Conservation (phyloP, 2,888 invertebrate species). For the Stenchaetothrips biformis region DNA sequence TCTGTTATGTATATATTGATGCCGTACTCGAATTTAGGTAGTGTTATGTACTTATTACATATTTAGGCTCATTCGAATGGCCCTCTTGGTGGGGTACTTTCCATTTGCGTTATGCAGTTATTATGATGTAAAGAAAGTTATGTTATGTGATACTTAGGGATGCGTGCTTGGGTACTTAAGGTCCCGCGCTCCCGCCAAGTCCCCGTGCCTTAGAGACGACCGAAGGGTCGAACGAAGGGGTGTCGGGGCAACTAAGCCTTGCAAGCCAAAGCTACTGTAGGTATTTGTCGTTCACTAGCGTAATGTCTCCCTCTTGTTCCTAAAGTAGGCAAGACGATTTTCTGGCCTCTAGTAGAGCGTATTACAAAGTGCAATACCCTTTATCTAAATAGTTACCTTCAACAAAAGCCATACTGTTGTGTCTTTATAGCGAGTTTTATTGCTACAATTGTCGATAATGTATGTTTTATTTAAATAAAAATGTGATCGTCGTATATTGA, state of each 20-base stretch:
- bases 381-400: constrained; percentile 9
- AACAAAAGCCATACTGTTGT: neutral
- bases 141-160: constrained; percentile 17
- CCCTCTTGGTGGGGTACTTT: neutral
- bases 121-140: too few relatives aligned
- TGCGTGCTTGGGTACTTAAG: too few relatives aligned
- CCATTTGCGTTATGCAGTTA: neutral
- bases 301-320: neutral
- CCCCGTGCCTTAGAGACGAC: too few relatives aligned
- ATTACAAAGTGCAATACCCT: constrained; percentile 18
- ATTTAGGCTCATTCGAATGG: neutral
- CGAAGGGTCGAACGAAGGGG: neutral
- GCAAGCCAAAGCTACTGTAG: neutral
- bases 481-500: neutral
- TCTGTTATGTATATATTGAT: constrained; percentile 12
- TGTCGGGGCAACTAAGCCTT: neutral
- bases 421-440: neutral
- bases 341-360: neutral
- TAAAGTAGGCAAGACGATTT: neutral
- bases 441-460: constrained; percentile 8
- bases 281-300: neutral
- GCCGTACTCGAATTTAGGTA: neutral
- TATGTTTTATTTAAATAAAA: constrained; percentile 10
- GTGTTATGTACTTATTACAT: neutral
- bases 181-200: too few relatives aligned